Base-by-base conservation (phyloP, 2,888 invertebrate genomes). In the Papilio protenor region DNA sequence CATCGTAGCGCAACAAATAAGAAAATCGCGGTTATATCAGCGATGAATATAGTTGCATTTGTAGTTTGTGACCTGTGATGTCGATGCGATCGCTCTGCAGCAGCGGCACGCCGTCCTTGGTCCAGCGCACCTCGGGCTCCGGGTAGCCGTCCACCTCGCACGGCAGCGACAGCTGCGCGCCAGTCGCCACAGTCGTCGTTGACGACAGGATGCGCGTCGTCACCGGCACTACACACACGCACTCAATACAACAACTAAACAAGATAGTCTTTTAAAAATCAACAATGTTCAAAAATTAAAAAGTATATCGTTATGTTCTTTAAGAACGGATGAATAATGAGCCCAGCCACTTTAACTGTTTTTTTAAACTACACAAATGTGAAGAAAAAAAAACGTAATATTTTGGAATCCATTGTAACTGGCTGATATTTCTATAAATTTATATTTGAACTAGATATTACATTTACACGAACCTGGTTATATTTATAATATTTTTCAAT, bases 71-170 rank as follows among this genome's bases (percentile, higher is more conserved):
- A 52, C 97, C 96, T 83, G 96, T 96, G 83, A 97, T 96, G 84
- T 95, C 95, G 77, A 96, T 92, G 80, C 96, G 95, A 75, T 96
- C 95, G 76, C 94, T 95, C 47, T 95, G 84, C 52, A 89, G 83
- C 18, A 98, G 86, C 2, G 91, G 94, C 49, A 90, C 89, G 70
- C 96, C 96, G 87, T 98, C 96, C 90, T 98, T 98, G 89, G 96
- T 97, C 98, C 98, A 99, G 79, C 95, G 93, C 4, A 98, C 97
- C 81, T 95, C 94, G 4, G 98, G 98, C 76, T 94, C 91, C 0
- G 98, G 98, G 90, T 96, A 96, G 5, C 98, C 98, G 82, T 96
- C 96, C 69, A 97, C 97, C 52, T 96, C 96, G 87, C 98, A 98
- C 18, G 95, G 95, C 80, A 98, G 94, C 64, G 94, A 95, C 82